Evolutionary conservation across 2,888 invertebrate species (phyloP).

Genomic region (Ceratothoa steindachneri): DNA sequence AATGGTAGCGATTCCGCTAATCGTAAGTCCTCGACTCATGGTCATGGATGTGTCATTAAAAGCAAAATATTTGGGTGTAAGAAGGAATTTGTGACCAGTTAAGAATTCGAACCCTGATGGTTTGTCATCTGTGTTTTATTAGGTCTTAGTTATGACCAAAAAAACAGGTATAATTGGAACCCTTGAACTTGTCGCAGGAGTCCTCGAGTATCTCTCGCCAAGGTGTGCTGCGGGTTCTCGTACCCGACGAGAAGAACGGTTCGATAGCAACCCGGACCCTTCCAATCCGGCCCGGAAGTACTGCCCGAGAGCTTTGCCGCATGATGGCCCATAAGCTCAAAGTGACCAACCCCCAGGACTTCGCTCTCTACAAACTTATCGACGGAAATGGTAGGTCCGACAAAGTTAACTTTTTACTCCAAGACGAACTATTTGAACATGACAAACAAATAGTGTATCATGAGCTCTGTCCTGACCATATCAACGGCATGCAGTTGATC

Average conservation of each 20-base stretch:
- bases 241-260: slow-evolving; percentile 90
- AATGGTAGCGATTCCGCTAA: too few species aligned
- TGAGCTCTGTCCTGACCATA: too few species aligned
- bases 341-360: slow-evolving; percentile 94
- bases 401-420: too few species aligned
- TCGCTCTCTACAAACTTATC: slow-evolving; percentile 81
- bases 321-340: slow-evolving; percentile 91
- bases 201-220: slow-evolving; percentile 56
- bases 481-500: too few species aligned
- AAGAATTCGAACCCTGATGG: too few species aligned
- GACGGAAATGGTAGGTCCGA: slow-evolving; percentile 77
- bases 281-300: slow-evolving; percentile 88
- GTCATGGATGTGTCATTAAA: too few species aligned
- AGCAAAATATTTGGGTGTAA: too few species aligned
- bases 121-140: too few species aligned
- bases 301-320: slow-evolving; percentile 85
- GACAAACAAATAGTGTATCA: too few species aligned
- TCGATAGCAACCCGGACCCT: slow-evolving; percentile 86
- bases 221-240: slow-evolving; percentile 80
- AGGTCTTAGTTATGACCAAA: background rate
- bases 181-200: background rate
- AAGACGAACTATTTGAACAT: too few species aligned
- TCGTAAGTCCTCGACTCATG: too few species aligned
- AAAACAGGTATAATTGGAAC: background rate
- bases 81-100: too few species aligned